Base-by-base conservation (phyloP, 2,888 invertebrate genomes). In the Chaetogeoica ovagalla region DNA sequence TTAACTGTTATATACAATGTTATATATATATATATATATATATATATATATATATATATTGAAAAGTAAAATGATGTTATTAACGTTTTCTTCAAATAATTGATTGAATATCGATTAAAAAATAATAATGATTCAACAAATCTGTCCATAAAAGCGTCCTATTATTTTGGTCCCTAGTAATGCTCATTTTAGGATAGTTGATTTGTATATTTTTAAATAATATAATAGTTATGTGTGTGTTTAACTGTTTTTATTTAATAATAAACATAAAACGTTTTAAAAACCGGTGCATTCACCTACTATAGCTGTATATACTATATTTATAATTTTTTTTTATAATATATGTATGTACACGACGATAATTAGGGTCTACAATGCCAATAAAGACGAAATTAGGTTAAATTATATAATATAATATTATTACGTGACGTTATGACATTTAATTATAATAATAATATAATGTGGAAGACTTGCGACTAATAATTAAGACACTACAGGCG, bases 401-500 rank as follows among this genome's bases (percentile, higher is more conserved):
- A 2, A 30, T 30, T 11, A 39, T 23, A 55, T 30, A 48, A 30
- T 52, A 63, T n/a, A n/a, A 55, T 55, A 37, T 73, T 52, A 74
- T 65, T 63, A 43, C 23, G 48, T 15, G 48, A 13, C 11, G 48
- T 48, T 48, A 52, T 21, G 52, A 37, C n/a, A 48, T 17, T n/a
- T 13, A 13, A 19, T 55, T 21, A 30, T 30, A 30, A 30, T 30
- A 30, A 30, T 30, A 52, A 52, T 23, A 52, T 23, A 55, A 77
- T 37, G 57, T 57, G 79, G 71, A 79, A 79, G 71, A 79, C 71
- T 71, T 65, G 55, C 79, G 57, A 79, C 63, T 71, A 79, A 71
- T 68, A 43, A 76, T 68, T 30, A 79, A 75, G 71, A 79, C 57
- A 79, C 71, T 79, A 79, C 71, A 71, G 71, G 79, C 63, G 62